Evolutionary conservation across 2,888 invertebrate species (phyloP), one percentile per base, ranked within the genome.

Genomic region (Leptura quadrifasciata): DNA sequence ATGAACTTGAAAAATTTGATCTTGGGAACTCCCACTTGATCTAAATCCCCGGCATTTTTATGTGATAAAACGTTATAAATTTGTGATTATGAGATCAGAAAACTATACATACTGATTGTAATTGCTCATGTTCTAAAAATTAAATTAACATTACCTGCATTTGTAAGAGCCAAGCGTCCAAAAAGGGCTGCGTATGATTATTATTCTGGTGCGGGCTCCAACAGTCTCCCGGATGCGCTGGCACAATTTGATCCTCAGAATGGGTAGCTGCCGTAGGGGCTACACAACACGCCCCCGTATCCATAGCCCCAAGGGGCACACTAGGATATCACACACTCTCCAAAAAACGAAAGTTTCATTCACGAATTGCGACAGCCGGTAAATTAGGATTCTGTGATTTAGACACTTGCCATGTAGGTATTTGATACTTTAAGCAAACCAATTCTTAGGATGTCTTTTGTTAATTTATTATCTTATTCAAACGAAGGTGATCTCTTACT

Each of bases 171-270:
- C 88, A 88, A 73, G 84, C 88, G 91, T 81, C 90, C 89, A 70
- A 88, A 89, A 78, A 91, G 89, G 80, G 86, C 79, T 87, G 87
- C 58, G 85, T 82, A 67, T 84, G 83, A 70, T 82, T 84, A 70
- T 82, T 84, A 65, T 73, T 83, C 73, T 83, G 85, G 76, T 83
- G 84, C 88, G 82, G 90, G 89, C 83, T 90, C 89, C 87, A 91
- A 89, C 86, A 90, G 81, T 84, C 89, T 85, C 82, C 85, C 57
- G 86, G 86, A 84, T 88, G 88, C 39, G 88, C 88, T 72, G 88
- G 88, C 58, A 88, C 88, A 76, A 88, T 88, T 81, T 88, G 88
- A 80, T 88, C 88, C 89, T 83, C 91, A 87, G 58, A 90, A 89
- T 84, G 87, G 77, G 86, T 83, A 78, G 86, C 84, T 83, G 87